Evolutionary conservation across 2,888 invertebrate species (phyloP).

Genomic region (Hyalella azteca): DNA sequence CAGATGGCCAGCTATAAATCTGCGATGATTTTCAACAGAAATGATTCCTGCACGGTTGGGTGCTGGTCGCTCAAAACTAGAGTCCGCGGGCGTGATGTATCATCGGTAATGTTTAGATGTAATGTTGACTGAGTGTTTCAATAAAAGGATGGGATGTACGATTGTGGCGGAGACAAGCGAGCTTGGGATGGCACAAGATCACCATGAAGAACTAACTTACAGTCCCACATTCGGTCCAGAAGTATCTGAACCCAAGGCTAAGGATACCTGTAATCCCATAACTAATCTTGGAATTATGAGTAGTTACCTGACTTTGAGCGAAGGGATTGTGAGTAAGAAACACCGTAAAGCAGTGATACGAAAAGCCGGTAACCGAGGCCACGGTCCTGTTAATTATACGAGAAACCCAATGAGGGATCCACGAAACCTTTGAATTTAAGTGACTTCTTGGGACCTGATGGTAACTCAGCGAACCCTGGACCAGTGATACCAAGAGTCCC

Average conservation of each 20-base stretch:
- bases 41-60: no score
- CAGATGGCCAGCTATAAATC: no score
- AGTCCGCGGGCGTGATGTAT: neutral
- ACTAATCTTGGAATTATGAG: neutral
- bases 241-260: neutral
- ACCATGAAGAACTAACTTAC: conserved; percentile 18
- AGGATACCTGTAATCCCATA: neutral
- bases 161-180: conserved; percentile 15
- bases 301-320: neutral
- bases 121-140: conserved; percentile 12
- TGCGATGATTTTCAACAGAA: no score
- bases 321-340: neutral
- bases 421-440: no score
- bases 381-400: no score
- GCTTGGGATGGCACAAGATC: neutral
- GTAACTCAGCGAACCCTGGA: neutral
- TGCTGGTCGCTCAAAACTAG: neutral
- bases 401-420: no score
- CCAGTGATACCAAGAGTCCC: neutral
- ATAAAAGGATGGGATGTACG: neutral
- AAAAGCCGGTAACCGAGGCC: no score
- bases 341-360: neutral
- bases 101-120: conserved; percentile 11
- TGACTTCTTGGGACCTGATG: no score
- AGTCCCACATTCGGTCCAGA: neutral